phyloP scores from a whole-genome alignment of 2,797 vertebrate genomes.

The Melanotaenia boesemani region DNA sequence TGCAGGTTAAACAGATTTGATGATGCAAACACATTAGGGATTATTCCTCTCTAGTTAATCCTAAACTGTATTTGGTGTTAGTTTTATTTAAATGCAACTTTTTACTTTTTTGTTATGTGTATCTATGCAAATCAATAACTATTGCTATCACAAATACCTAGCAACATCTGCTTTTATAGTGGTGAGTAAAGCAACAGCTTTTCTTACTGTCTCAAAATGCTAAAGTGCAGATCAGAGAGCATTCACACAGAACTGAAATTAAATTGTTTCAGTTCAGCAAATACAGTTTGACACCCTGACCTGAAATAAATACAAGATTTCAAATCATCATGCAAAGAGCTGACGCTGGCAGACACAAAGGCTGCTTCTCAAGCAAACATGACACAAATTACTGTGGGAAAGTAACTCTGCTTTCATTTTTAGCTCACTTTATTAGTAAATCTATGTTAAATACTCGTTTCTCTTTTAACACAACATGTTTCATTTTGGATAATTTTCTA shows the following conservation, averaged over 20 bases:
- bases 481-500: slow-evolving; percentile 10
- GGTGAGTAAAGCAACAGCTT: too few species aligned
- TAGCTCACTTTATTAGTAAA: not conserved
- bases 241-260: not conserved
- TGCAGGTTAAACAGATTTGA: too few species aligned
- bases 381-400: not conserved
- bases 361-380: not conserved
- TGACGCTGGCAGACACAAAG: not conserved
- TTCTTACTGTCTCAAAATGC: too few species aligned
- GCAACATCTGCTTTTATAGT: too few species aligned
- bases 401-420: not conserved
- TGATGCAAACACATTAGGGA: too few species aligned
- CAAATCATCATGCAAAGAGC: not conserved
- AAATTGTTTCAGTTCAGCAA: not conserved
- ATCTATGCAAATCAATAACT: too few species aligned
- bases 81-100: too few species aligned
- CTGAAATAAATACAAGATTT: not conserved
- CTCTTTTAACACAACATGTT: not conserved
- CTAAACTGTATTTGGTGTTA: too few species aligned
- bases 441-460: not conserved
- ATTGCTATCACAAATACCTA: too few species aligned
- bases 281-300: not conserved
- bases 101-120: too few species aligned
- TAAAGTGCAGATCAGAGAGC: not conserved
- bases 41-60: too few species aligned